A percentile compares a stretch with the other conserved stretches of the same genome.
phyloP scores from a whole-genome alignment of 2,797 vertebrate species.

The Tiaroga cobitis region DNA sequence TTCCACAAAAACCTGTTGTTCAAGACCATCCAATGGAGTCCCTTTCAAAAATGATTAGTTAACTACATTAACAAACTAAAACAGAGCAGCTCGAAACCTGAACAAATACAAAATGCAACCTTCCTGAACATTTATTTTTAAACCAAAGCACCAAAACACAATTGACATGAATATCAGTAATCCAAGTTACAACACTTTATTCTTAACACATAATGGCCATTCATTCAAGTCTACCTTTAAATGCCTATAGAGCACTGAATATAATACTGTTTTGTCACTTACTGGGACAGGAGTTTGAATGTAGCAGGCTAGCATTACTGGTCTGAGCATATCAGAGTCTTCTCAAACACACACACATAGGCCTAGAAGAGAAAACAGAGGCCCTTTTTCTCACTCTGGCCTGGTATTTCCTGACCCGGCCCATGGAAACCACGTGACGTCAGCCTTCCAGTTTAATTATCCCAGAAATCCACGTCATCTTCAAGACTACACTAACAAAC shows the following conservation, averaged over 20 bases:
- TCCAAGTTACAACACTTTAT: slow-evolving; percentile 17
- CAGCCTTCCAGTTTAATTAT: slow-evolving; percentile 66
- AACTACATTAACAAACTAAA: background rate
- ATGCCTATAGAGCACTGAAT: slow-evolving; percentile 28
- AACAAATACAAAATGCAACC: background rate
- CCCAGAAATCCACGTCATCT: slow-evolving; percentile 51
- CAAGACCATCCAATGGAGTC: background rate
- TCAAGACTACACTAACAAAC: slow-evolving; percentile 48
- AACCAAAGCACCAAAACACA: background rate
- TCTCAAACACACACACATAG: slow-evolving; percentile 41
- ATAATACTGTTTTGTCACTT: slow-evolving; percentile 45
- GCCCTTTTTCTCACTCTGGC: slow-evolving; percentile 56
- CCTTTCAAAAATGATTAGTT: background rate
- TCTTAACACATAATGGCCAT: background rate
- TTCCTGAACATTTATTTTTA: background rate
- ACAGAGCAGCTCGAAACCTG: background rate
- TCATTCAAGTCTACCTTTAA: slow-evolving; percentile 42
- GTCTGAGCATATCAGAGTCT: slow-evolving; percentile 25
- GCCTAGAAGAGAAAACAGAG: slow-evolving; percentile 54
- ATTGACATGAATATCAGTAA: background rate
- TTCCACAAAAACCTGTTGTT: background rate
- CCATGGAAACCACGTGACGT: slow-evolving; percentile 62
- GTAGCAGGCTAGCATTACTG: slow-evolving; percentile 50
- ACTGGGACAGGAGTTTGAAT: slow-evolving; percentile 33
- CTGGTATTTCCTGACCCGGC: slow-evolving; percentile 79